phyloP scores from a whole-genome alignment of 2,113 vertebrate species.

The Anarhynchus alexandrinus region DNA sequence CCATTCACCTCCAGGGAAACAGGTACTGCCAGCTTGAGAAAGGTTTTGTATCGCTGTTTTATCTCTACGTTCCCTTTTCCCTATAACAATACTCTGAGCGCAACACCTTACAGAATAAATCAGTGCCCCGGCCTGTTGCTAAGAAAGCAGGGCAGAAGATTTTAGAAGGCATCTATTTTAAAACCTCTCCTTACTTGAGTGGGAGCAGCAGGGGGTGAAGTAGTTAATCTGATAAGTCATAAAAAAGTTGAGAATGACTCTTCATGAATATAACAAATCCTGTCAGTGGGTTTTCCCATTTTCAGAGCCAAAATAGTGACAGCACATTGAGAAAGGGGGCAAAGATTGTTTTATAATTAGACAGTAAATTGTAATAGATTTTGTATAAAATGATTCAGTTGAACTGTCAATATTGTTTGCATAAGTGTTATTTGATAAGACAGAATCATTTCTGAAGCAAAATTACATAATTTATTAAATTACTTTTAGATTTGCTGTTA shows the following conservation, averaged over 20 bases:
- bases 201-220: neutral
- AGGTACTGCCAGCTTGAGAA: neutral
- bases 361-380: constrained; percentile 42
- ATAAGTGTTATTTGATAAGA: constrained; percentile 38
- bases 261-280: neutral
- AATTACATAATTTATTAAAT: constrained; percentile 51
- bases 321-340: neutral
- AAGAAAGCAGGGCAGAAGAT: neutral
- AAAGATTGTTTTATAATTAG: constrained; percentile 15
- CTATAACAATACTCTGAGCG: neutral
- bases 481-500: constrained; percentile 10
- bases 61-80: neutral
- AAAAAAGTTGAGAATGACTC: neutral
- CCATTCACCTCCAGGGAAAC: neutral
- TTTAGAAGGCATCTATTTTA: neutral
- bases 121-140: neutral
- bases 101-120: neutral
- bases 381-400: constrained; percentile 41
- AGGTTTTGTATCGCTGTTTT: neutral
- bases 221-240: neutral
- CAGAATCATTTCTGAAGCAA: constrained; percentile 37
- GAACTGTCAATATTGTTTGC: constrained; percentile 53
- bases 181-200: neutral
- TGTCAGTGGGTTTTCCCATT: neutral
- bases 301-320: constrained; percentile 14